phyloP scores from a whole-genome alignment of 2,797 vertebrate genomes.

The Carcharodon carcharias region DNA sequence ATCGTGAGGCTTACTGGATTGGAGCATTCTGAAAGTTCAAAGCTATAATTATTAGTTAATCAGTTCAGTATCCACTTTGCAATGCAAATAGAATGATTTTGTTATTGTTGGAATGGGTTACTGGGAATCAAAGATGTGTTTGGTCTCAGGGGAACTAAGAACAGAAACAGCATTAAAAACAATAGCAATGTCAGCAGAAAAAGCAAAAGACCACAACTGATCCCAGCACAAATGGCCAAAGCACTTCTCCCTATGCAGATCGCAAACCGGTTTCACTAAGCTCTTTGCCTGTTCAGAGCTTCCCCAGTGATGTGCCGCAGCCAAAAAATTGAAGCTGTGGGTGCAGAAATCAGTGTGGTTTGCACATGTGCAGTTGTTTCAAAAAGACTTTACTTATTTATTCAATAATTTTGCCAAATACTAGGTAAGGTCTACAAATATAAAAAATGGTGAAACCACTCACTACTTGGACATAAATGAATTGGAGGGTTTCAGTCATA shows the following conservation, averaged over 20 bases:
- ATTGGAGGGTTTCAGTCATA: not conserved
- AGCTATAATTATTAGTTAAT: not conserved
- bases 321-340: not conserved
- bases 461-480: not conserved
- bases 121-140: not conserved
- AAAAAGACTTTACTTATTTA: not conserved
- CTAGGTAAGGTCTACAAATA: not conserved
- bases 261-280: not conserved
- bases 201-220: not conserved
- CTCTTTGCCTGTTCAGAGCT: not conserved
- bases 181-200: not conserved
- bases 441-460: not conserved
- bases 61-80: not conserved
- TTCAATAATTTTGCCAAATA: not conserved
- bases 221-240: not conserved
- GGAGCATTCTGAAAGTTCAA: not conserved
- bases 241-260: not conserved
- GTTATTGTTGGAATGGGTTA: not conserved
- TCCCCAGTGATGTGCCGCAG: not conserved
- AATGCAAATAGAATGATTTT: not conserved
- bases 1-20: no score
- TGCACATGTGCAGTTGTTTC: not conserved
- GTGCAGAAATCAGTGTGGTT: not conserved
- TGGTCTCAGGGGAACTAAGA: not conserved
- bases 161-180: not conserved